Evolutionary conservation across 2,797 vertebrate genomes (phyloP), one percentile per base, ranked within the genome.

Genomic region (Hozukius guyotensis): DNA sequence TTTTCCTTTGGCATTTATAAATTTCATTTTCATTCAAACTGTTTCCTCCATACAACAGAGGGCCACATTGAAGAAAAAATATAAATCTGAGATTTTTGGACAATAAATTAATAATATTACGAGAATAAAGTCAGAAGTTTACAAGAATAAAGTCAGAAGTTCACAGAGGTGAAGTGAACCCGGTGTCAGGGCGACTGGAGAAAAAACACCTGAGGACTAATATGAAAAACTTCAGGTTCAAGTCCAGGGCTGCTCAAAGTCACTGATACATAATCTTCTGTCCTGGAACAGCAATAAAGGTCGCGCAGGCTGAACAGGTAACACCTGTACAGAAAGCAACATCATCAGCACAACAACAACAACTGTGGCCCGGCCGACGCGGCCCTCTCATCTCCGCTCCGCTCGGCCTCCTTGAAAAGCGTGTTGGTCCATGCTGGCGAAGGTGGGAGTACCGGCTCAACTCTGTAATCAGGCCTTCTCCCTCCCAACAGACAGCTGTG

Each of bases 401-500:
- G 6, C 60, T 80, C 31, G 18, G 71, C 8, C 76, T 68, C 64
- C 74, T 75, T 73, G 52, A 79, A 80, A 73, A 81, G 80, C 87
- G 14, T 82, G 77, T 87, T 18, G 77, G 70, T 56, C 87, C 84
- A 16, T 12, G 85, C 81, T 53, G n/a, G 76, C 25, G 49, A 70
- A 64, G 69, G 81, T n/a, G 74, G 81, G 83, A 78, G 84, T 74
- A 68, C 66, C 27, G 1, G 64, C 65, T 34, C 70, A 38, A 56
- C 90, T 93, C 93, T 94, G 87, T 93, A 93, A 94, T 94, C 88
- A 93, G 69, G 74, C 8, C 80, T 78, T 49, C 59, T 36, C 61
- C 64, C 6, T 78, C 84, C 81, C 13, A 75, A 76, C 87, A 56
- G 89, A 94, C 95, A 94, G 92, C 92, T 96, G 94, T 91, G 91